Percentiles rank a stretch among this genome's conserved stretches.
Conservation (phyloP, 1,140 invertebrate species). For the Zaprionus lachaisei region DNA sequence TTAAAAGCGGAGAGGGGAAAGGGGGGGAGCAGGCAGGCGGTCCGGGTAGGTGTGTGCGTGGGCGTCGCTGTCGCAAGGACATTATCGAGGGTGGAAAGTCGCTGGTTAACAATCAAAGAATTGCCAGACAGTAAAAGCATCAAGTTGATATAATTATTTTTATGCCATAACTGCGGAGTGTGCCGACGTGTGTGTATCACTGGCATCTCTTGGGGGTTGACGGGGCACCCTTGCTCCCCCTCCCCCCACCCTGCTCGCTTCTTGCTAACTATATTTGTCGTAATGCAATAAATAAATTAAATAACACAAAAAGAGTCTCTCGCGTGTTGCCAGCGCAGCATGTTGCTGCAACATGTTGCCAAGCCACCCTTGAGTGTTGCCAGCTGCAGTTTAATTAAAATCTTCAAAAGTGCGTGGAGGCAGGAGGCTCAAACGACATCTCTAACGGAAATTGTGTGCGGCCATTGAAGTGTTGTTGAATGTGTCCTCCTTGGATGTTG, state of each 20-base stretch:
- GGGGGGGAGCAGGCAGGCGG: not conserved
- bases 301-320: constrained; percentile 53
- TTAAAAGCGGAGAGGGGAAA: constrained; percentile 17
- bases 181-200: constrained; percentile 37
- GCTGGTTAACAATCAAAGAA: constrained; percentile 60
- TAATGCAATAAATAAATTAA: constrained; percentile 77
- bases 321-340: constrained; percentile 29
- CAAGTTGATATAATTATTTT: constrained; percentile 83
- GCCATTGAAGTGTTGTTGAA: constrained; percentile 72
- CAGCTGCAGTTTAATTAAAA: constrained; percentile 78
- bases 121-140: constrained; percentile 69
- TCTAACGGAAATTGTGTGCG: constrained; percentile 73
- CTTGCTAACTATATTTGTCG: constrained; percentile 63
- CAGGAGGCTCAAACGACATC: constrained; percentile 41
- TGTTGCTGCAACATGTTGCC: constrained; percentile 69
- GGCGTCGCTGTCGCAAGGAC: constrained; percentile 57
- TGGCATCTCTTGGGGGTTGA: constrained; percentile 54
- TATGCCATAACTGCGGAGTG: constrained; percentile 72
- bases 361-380: constrained; percentile 24
- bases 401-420: constrained; percentile 13
- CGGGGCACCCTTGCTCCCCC: not conserved
- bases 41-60: constrained; percentile 35
- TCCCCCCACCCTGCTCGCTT: not conserved
- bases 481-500: constrained; percentile 42
- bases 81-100: constrained; percentile 72